Evolutionary conservation across 2,113 vertebrate species (phyloP).

Genomic region (Apus apus): DNA sequence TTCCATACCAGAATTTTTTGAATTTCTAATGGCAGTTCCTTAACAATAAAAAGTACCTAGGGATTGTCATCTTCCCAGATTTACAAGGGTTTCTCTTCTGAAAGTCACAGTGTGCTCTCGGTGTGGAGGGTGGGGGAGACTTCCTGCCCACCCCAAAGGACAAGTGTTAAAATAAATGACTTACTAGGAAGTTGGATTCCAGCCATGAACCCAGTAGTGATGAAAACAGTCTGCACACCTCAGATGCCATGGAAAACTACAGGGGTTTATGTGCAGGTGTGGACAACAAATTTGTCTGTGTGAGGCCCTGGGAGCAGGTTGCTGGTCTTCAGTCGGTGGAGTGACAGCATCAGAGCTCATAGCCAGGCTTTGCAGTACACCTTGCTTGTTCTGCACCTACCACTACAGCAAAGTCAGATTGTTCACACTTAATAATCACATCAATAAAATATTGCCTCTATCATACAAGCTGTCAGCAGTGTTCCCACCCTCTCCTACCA

Average conservation of each 20-base stretch:
- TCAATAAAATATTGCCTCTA: neutral
- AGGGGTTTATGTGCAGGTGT: neutral
- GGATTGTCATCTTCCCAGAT: neutral
- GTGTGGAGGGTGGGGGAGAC: fast-evolving
- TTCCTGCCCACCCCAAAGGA: fast-evolving
- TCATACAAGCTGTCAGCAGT: neutral
- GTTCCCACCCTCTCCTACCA: neutral
- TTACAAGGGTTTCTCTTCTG: neutral
- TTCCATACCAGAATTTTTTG: neutral
- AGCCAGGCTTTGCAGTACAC: neutral
- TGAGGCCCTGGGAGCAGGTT: neutral
- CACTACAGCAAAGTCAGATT: neutral
- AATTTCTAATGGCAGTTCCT: neutral
- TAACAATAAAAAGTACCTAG: neutral
- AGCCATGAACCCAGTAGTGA: neutral
- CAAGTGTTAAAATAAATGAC: neutral
- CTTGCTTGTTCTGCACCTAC: neutral
- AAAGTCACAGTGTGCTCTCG: neutral
- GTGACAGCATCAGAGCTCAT: neutral
- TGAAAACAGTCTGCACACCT: neutral
- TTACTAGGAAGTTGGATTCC: neutral
- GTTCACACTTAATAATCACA: neutral
- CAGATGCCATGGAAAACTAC: neutral
- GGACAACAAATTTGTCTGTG: neutral
- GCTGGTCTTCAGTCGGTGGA: neutral